Percentiles rank a stretch among this genome's conserved stretches.
Conservation (phyloP, 1,140 invertebrate species). For the Tenebrio molitor region DNA sequence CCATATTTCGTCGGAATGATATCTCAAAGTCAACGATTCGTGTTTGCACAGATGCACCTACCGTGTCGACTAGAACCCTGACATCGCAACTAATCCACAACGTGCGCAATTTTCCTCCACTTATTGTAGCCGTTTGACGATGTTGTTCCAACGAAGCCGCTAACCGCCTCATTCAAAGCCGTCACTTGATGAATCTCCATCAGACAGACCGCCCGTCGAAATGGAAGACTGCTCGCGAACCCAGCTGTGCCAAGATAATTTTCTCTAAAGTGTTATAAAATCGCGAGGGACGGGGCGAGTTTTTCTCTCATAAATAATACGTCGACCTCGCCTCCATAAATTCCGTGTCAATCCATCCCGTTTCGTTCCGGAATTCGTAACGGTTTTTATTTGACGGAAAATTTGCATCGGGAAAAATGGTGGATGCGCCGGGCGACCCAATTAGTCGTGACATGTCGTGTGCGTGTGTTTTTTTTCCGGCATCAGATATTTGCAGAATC, state of each 20-base stretch:
- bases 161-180: too few relatives aligned
- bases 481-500: too few relatives aligned
- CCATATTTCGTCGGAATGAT: too few relatives aligned
- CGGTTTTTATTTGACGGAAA: background rate
- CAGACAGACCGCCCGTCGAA: background rate
- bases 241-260: background rate
- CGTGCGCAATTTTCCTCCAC: too few relatives aligned
- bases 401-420: background rate
- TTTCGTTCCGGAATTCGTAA: background rate
- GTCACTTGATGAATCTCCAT: too few relatives aligned
- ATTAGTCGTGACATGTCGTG: background rate
- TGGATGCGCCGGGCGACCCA: slow-evolving; percentile 3
- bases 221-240: background rate
- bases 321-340: background rate
- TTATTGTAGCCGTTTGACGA: too few relatives aligned
- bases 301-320: background rate
- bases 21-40: too few relatives aligned
- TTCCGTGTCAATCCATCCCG: background rate
- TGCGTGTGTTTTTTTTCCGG: slow-evolving; percentile 2
- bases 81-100: too few relatives aligned
- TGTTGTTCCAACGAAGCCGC: too few relatives aligned
- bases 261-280: background rate
- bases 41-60: too few relatives aligned
- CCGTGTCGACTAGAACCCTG: too few relatives aligned
- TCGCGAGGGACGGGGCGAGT: background rate